phyloP scores from a whole-genome alignment of 2,888 invertebrate genomes.

The Amphipyra tragopoginis region DNA sequence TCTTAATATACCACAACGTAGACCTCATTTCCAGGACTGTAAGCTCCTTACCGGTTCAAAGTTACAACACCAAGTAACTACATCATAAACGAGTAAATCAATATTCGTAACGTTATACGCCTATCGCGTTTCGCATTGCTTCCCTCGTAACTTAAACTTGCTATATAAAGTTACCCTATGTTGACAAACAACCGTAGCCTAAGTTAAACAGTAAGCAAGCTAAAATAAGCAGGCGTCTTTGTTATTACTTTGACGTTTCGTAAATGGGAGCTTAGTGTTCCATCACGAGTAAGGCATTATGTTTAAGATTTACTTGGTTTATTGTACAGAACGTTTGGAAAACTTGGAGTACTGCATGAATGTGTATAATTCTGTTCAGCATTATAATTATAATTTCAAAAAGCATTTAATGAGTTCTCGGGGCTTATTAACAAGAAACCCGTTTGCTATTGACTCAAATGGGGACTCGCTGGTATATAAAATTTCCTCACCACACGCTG shows the following conservation, averaged over 20 bases:
- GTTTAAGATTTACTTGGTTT: constrained; percentile 23
- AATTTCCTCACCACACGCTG: too few relatives aligned
- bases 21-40: constrained; percentile 3
- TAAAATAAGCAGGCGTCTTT: constrained; percentile 43
- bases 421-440: too few relatives aligned
- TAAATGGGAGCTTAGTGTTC: constrained; percentile 18
- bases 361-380: too few relatives aligned
- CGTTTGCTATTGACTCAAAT: too few relatives aligned
- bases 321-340: neutral
- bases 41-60: neutral
- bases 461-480: too few relatives aligned
- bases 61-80: constrained; percentile 12
- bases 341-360: too few relatives aligned
- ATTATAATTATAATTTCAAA: too few relatives aligned
- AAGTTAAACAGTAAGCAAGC: constrained; percentile 36
- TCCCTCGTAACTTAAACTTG: constrained; percentile 46
- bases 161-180: constrained; percentile 46
- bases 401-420: too few relatives aligned
- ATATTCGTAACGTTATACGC: constrained; percentile 49
- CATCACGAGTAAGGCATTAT: constrained; percentile 7
- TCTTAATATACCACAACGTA: neutral
- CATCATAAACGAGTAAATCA: constrained; percentile 48
- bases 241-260: constrained; percentile 31
- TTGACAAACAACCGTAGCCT: constrained; percentile 41
- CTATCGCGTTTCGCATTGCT: constrained; percentile 46